Base-by-base conservation (phyloP, 2,888 invertebrate species). In the Phortica okadai region DNA sequence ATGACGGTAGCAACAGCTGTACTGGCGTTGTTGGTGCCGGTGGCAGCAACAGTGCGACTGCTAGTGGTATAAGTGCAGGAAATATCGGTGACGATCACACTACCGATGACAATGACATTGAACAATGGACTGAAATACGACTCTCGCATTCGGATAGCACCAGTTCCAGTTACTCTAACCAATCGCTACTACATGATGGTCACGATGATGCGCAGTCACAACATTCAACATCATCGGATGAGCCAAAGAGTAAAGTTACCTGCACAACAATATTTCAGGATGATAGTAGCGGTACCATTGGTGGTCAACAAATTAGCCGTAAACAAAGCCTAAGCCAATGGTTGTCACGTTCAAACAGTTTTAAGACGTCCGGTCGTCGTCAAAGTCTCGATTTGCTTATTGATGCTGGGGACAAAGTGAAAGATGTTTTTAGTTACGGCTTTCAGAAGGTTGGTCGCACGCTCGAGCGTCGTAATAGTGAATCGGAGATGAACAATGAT, bases 401-500 rank as follows among this genome's bases (percentile, higher is more conserved):
- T 88, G 96, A 96, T 81, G 96, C 96, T 0, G 94, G 96, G 56
- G 96, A 96, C 90, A 94, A 95, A 87, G 95, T 96, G 79, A 96
- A 96, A 90, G 96, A 96, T 91, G 95, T 96, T 86, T 94, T 96
- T 82, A 94, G 93, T 75, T 96, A 96, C 89, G 96, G 96, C 88
- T 94, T 95, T 90, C 94, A 94, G 93, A 94, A 92, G 93, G 92
- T 95, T 76, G 94, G 94, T 84, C 94, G 94, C 81, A 93, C 93
- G 67, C 92, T 94, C 75, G 96, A 96, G 90, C 93, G 96, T 10
- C 93, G 96, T 80, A 95, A 95, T 45, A 95, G 95, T 74, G 94
- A 94, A 82, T 95, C 95, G 0, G 93, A 94, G 92, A 84, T 93
- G 91, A 89, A 93, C 77, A 78, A 90, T 92, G 81, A 92, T 88